Evolutionary conservation across 2,888 invertebrate species (phyloP).

Genomic region (Capitulum mitella): DNA sequence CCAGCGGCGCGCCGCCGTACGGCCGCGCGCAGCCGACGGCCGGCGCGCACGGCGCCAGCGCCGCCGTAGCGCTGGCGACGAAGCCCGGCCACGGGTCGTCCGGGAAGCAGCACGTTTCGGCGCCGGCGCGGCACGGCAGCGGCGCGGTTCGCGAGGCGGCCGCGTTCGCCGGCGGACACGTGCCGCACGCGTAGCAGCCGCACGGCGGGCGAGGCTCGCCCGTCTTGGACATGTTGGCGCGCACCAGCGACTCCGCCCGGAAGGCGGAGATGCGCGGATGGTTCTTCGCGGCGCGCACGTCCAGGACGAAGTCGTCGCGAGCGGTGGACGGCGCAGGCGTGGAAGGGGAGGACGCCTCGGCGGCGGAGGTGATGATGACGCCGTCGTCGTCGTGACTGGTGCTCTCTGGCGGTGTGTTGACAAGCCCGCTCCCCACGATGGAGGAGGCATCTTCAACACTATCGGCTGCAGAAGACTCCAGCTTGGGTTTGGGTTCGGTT

Average conservation of each 20-base stretch:
- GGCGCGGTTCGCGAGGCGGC: neutral
- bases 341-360: too few relatives aligned
- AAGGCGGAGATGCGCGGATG: neutral
- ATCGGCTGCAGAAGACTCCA: too few relatives aligned
- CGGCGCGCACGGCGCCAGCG: neutral
- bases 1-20: neutral
- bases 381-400: too few relatives aligned
- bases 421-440: too few relatives aligned
- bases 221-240: neutral
- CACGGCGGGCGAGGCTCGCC: neutral
- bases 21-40: neutral
- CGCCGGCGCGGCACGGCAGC: neutral
- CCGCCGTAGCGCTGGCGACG: neutral
- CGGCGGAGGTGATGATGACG: too few relatives aligned
- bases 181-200: slow-evolving; percentile 5
- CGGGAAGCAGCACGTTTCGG: slow-evolving; percentile 1
- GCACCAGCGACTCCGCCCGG: neutral
- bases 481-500: too few relatives aligned
- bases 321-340: too few relatives aligned
- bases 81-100: slow-evolving; percentile 8
- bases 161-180: neutral
- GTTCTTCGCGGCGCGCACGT: neutral
- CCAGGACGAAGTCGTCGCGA: neutral
- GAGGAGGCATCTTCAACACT: too few relatives aligned
- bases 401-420: too few relatives aligned